phyloP scores from a whole-genome alignment of 2,797 vertebrate species.

The Numenius phaeopus region DNA sequence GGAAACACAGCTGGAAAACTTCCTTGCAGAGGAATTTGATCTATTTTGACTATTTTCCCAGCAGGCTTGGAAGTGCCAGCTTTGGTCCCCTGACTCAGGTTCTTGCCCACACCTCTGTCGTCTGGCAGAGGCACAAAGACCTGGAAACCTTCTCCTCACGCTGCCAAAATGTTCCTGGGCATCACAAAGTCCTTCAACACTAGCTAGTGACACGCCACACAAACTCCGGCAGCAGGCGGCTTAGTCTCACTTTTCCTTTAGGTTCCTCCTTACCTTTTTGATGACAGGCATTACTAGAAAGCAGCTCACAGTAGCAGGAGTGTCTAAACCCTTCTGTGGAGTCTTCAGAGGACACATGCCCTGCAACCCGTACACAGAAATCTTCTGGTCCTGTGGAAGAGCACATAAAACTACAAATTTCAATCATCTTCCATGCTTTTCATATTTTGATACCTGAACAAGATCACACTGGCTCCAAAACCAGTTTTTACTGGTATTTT shows the following conservation, averaged over 20 bases:
- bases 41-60: slow-evolving; percentile 45
- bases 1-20: slow-evolving; percentile 58
- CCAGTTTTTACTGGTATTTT: background rate
- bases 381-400: slow-evolving; percentile 90
- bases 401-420: background rate
- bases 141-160: background rate
- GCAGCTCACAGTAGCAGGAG: slow-evolving; percentile 91
- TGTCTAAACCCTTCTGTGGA: slow-evolving; percentile 89
- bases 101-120: slow-evolving; percentile 11
- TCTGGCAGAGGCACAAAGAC: background rate
- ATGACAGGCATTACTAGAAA: slow-evolving; percentile 86
- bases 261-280: slow-evolving; percentile 84
- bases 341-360: slow-evolving; percentile 95
- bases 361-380: slow-evolving; percentile 93
- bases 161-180: slow-evolving; percentile 11
- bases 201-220: background rate
- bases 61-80: slow-evolving; percentile 8
- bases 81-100: slow-evolving; percentile 7
- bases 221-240: background rate
- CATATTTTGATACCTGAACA: background rate
- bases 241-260: background rate
- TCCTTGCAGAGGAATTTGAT: slow-evolving; percentile 25
- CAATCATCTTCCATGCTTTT: background rate
- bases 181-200: background rate
- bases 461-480: background rate